Base-by-base conservation (phyloP, 2,888 invertebrate genomes). In the Coleophora flavipennella region DNA sequence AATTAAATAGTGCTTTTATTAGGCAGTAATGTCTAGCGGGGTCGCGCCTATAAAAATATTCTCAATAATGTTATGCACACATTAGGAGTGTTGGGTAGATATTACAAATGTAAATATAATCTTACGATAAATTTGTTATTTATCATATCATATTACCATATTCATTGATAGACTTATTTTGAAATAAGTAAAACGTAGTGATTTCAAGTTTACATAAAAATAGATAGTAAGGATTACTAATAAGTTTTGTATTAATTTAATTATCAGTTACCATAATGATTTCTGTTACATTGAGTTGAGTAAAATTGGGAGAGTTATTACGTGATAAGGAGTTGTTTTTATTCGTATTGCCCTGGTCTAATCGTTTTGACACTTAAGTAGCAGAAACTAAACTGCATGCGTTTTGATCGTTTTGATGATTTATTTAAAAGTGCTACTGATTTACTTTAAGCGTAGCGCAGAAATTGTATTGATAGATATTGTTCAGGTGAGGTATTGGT, bases 261-360 rank as follows among this genome's bases (percentile, higher is more conserved):
- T 60, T 48, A 68, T 74, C 63, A 83, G 81, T 83, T 83, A 84
- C 80, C 81, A 79, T 66, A 20, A 71, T 60, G 57, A 70, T 63
- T 75, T 83, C 72, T 83, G 80, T 84, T 81, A 66, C 57, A 70
- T 69, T 77, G 64, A 72, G 64, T 77, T 78, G 77, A 84, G 83
- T 84, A 84, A 84, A 83, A 65, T 68, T 62, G 67, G 69, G 71
- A 65, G 61, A 72, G 69, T 73, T 71, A 73, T 72, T 71, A 68
- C 52, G 63, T 52, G 63, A 75, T 67, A 60, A 71, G 64, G 64
- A 50, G 80, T 81, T 81, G 83, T 83, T 83, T 83, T 80, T 61
- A 73, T 78, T 57, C 51, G 60, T 62, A 54, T 62, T 68, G 67
- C 77, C 78, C 74, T 68, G 58, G 60, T 67, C 66, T 60, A 59